These are phyloP conservation scores for Parauchenoglanis punctatus DNA, from an alignment of 2,797 vertebrate species.

Conservation along the genomic window DNA sequence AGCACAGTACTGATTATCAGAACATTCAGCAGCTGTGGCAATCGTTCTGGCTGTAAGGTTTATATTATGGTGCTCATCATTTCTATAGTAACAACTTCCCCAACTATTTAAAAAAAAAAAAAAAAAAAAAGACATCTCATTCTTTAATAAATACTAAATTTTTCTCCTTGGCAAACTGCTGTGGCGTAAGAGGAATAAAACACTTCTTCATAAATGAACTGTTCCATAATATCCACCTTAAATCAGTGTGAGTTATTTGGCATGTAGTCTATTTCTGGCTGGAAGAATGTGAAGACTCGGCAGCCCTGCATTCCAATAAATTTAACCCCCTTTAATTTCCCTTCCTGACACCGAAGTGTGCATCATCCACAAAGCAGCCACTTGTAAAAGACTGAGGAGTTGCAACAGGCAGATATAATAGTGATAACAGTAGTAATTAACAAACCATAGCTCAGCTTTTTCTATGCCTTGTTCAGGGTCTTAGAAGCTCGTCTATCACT, in stretches of 20 bases:
- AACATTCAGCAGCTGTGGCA: not conserved
- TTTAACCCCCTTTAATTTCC: not conserved
- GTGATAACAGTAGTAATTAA: not conserved
- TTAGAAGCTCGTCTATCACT: no score
- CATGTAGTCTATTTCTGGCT: not conserved
- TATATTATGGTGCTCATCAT: not conserved
- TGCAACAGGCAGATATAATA: not conserved
- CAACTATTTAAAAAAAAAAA: not conserved
- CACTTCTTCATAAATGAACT: not conserved
- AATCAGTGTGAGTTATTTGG: not conserved
- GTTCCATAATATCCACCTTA: not conserved
- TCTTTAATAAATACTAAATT: not conserved
- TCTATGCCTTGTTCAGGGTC: not conserved
- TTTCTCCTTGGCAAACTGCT: not conserved
- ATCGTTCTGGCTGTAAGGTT: not conserved
- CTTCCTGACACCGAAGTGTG: not conserved
- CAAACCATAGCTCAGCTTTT: not conserved
- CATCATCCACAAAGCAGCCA: not conserved
- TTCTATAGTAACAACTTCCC: not conserved
- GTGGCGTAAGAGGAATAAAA: not conserved
- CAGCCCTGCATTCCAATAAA: not conserved
- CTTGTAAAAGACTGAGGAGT: not conserved
- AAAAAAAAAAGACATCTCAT: not conserved
- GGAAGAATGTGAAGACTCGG: not conserved
- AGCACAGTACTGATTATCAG: not conserved